A percentile compares a stretch with the other conserved stretches of the same genome.
Conservation (phyloP, 2,113 vertebrate genomes). For the Junco hyemalis region DNA sequence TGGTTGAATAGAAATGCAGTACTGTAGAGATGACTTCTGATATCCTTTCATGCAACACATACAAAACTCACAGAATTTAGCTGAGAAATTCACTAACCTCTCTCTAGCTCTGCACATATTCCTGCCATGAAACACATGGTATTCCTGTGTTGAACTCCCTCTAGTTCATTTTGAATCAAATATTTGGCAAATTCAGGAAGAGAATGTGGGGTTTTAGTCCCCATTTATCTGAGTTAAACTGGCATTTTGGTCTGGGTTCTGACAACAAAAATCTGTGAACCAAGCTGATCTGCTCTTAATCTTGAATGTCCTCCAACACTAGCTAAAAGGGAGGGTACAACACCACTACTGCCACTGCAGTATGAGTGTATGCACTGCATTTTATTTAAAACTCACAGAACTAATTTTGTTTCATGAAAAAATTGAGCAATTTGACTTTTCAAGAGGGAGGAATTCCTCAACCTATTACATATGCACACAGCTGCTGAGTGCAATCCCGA, state of each 20-base stretch:
- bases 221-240: not conserved
- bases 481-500: not conserved
- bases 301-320: not conserved
- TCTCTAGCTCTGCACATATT: not conserved
- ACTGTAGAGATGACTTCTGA: not conserved
- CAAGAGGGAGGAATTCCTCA: not conserved
- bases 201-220: accelerated
- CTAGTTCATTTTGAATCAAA: not conserved
- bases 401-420: not conserved
- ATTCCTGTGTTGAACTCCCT: not conserved
- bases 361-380: not conserved
- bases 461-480: not conserved
- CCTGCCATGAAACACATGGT: not conserved
- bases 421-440: not conserved
- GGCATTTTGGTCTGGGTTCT: not conserved
- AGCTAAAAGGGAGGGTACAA: not conserved
- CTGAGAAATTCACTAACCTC: not conserved
- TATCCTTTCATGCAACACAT: not conserved
- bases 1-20: not conserved
- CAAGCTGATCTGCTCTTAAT: not conserved
- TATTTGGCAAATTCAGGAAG: not conserved
- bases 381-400: not conserved
- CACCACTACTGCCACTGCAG: not conserved
- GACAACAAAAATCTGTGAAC: not conserved
- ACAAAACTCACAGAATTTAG: not conserved